A percentile compares a stretch with the other conserved stretches of the same genome.
Conservation (phyloP, 2,113 vertebrate genomes). For the Calonectris borealis region DNA sequence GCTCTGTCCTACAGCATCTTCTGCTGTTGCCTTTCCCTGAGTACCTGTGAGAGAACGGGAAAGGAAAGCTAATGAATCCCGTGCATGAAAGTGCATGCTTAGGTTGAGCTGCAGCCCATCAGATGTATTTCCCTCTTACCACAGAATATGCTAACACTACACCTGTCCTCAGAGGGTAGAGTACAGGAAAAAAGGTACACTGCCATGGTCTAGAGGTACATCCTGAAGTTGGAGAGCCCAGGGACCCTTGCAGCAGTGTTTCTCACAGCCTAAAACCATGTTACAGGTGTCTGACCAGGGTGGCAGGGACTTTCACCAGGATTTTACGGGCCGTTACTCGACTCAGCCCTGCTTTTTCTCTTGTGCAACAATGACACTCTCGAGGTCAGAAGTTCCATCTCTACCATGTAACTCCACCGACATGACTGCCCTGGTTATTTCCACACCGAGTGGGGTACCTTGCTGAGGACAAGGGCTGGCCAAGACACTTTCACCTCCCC, state of each 20-base stretch:
- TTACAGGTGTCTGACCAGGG: neutral
- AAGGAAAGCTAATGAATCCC: neutral
- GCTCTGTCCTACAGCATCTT: neutral
- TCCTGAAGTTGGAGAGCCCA: neutral
- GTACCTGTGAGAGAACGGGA: neutral
- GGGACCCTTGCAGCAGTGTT: neutral
- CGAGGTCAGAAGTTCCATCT: neutral
- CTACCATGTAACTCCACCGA: neutral
- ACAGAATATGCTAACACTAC: neutral
- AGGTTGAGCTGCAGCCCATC: neutral
- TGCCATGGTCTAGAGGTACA: neutral
- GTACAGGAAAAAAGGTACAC: neutral
- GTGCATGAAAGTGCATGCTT: neutral
- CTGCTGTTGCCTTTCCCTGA: neutral
- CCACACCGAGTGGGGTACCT: neutral
- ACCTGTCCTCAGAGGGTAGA: neutral
- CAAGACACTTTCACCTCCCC: neutral
- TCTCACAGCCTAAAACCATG: neutral
- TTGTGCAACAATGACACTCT: neutral
- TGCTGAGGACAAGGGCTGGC: neutral
- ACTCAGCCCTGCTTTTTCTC: neutral
- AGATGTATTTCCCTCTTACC: neutral
- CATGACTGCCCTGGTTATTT: neutral
- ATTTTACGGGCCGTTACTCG: neutral
- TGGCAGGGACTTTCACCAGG: neutral